These are phyloP conservation scores for Anabacerthia variegaticeps DNA, from an alignment of 2,797 vertebrate genomes.

Conservation along the genomic window DNA sequence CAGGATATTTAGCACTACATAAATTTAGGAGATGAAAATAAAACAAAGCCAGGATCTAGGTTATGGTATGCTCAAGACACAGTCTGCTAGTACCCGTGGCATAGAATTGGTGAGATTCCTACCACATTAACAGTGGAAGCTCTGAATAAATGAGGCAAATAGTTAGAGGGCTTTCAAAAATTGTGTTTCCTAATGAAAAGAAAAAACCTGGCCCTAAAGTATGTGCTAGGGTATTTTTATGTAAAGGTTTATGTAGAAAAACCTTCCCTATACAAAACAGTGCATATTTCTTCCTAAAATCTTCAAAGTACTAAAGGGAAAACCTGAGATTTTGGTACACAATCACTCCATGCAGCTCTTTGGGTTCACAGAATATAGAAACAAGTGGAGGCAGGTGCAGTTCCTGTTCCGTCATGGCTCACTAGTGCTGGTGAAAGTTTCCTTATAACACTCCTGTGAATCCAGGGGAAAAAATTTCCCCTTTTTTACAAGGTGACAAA, in stretches of 20 bases:
- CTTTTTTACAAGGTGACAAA: not conserved
- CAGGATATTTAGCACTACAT: not conserved
- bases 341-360: not conserved
- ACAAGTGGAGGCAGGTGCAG: not conserved
- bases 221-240: not conserved
- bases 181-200: not conserved
- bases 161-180: not conserved
- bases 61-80: not conserved
- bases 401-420: not conserved
- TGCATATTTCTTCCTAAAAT: not conserved
- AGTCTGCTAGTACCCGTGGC: not conserved
- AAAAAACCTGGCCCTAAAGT: not conserved
- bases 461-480: rapidly evolving
- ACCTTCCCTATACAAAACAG: not conserved
- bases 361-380: not conserved
- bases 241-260: not conserved
- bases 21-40: not conserved
- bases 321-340: not conserved
- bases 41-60: not conserved
- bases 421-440: not conserved
- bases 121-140: not conserved
- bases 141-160: not conserved
- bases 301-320: not conserved
- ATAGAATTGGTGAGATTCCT: not conserved
- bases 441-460: not conserved